Conservation (phyloP, 35 echinoderm and acorn worm species). For the Heliocidaris tuberculata region DNA sequence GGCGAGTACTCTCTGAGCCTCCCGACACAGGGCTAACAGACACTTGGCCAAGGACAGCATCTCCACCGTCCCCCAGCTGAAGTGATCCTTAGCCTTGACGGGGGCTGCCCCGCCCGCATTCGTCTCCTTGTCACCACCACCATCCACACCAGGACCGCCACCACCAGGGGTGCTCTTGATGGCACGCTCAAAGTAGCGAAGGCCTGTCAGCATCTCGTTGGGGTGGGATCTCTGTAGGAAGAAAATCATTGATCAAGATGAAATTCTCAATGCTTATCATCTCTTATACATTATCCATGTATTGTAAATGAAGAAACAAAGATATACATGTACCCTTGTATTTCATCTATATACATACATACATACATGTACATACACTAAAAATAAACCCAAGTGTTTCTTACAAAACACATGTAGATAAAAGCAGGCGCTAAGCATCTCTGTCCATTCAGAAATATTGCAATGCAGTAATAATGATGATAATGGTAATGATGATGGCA, state of each 20-base stretch:
- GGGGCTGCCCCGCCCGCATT: slow-evolving; percentile 14
- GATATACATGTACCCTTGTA: too few species aligned
- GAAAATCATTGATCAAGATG: not conserved
- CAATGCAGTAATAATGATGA: too few species aligned
- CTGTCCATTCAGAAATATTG: too few species aligned
- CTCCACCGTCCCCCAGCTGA: slow-evolving; percentile 81
- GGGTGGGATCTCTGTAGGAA: slow-evolving; percentile 80
- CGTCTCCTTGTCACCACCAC: not conserved
- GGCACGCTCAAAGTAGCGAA: slow-evolving; percentile 87
- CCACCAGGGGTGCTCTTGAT: slow-evolving; percentile 53
- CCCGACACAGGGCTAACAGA: slow-evolving; percentile 77
- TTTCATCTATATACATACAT: too few species aligned
- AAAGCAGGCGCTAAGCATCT: too few species aligned
- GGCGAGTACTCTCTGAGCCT: slow-evolving; percentile 67
- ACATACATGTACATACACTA: too few species aligned
- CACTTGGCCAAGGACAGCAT: slow-evolving; percentile 83
- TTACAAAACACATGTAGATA: too few species aligned
- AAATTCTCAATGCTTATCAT: too few species aligned
- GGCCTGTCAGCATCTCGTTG: slow-evolving; percentile 90
- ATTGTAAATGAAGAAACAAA: too few species aligned
- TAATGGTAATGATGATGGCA: too few species aligned
- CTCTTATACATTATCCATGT: too few species aligned
- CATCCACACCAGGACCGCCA: not conserved
- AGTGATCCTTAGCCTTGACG: slow-evolving; percentile 55
- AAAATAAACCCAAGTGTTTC: too few species aligned